Evolutionary conservation across 30 jellyfish, hydroid and myxozoan genomes (phyloP).

Genomic region (Mastigias papua): DNA sequence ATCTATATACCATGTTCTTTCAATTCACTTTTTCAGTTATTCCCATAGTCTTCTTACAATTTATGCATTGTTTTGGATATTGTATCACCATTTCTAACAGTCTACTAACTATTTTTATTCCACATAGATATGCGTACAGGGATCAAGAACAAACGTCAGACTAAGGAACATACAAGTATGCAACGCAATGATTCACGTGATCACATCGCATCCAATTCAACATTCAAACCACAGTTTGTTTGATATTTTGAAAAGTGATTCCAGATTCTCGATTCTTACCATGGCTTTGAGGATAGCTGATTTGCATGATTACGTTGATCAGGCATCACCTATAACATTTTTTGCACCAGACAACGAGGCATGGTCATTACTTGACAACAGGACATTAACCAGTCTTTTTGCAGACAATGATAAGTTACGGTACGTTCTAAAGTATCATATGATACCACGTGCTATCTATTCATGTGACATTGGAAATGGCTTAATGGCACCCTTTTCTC

Average conservation of each 20-base stretch:
- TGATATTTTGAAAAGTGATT: conserved; percentile 15
- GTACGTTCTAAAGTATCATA: conserved; percentile 30
- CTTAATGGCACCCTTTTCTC: conserved; percentile 15
- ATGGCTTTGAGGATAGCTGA: conserved; percentile 23
- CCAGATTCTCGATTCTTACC: conserved; percentile 36
- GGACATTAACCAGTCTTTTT: conserved; percentile 9
- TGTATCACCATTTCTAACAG: background rate
- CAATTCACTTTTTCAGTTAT: background rate
- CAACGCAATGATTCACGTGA: conserved; percentile 27
- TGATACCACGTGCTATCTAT: conserved; percentile 1
- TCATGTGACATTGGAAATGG: conserved; percentile 10
- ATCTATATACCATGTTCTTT: no score
- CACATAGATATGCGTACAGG: conserved; percentile 20
- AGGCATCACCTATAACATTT: conserved; percentile 24
- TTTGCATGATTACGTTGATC: background rate
- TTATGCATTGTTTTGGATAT: no score
- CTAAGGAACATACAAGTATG: conserved; percentile 24
- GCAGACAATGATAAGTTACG: background rate
- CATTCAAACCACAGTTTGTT: background rate
- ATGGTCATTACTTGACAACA: conserved; percentile 45
- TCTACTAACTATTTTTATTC: background rate
- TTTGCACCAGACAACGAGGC: conserved; percentile 55
- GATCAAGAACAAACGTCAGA: conserved; percentile 3
- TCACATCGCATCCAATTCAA: conserved; percentile 4
- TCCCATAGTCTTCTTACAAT: background rate